Percentiles rank a stretch among this genome's conserved stretches.
phyloP scores from a whole-genome alignment of 2,797 vertebrate species.

The Neosalanx taihuensis region DNA sequence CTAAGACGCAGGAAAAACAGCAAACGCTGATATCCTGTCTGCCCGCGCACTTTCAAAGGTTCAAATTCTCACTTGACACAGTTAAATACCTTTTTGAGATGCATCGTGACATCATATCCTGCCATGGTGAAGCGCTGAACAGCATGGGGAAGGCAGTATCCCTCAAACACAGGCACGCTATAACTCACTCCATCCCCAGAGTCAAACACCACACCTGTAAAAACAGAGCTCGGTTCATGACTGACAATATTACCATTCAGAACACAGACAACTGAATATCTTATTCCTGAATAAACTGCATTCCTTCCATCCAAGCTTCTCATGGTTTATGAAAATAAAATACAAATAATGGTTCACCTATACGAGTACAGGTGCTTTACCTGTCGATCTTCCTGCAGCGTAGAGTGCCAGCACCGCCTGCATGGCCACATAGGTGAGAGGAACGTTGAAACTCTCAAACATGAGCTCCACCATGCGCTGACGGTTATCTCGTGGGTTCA shows the following conservation, averaged over 20 bases:
- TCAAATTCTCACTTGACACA: not conserved
- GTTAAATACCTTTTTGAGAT: constrained; percentile 68
- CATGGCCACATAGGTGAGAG: constrained; percentile 70
- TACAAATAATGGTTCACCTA: too few relatives aligned
- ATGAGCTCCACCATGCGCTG: constrained; percentile 72
- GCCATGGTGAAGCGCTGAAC: constrained; percentile 73
- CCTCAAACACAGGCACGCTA: constrained; percentile 77
- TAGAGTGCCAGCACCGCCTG: constrained; percentile 76
- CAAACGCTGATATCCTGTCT: not conserved
- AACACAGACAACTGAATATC: not conserved
- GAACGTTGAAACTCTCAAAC: constrained; percentile 74
- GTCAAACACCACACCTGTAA: constrained; percentile 74
- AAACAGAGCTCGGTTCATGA: too few relatives aligned
- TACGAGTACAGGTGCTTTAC: constrained; percentile 41
- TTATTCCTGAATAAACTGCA: not conserved
- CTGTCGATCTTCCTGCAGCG: constrained; percentile 68
- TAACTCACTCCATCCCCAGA: constrained; percentile 77
- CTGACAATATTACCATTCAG: not conserved
- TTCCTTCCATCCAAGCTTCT: too few relatives aligned
- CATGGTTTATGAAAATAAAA: too few relatives aligned
- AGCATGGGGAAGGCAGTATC: constrained; percentile 72
- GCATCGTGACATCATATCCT: constrained; percentile 69
- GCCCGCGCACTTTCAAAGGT: not conserved
- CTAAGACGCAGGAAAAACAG: constrained; percentile 43
- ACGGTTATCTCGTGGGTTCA: constrained; percentile 67